Evolutionary conservation across 1,140 invertebrate genomes (phyloP).

Genomic region (Drosophila rufa): DNA sequence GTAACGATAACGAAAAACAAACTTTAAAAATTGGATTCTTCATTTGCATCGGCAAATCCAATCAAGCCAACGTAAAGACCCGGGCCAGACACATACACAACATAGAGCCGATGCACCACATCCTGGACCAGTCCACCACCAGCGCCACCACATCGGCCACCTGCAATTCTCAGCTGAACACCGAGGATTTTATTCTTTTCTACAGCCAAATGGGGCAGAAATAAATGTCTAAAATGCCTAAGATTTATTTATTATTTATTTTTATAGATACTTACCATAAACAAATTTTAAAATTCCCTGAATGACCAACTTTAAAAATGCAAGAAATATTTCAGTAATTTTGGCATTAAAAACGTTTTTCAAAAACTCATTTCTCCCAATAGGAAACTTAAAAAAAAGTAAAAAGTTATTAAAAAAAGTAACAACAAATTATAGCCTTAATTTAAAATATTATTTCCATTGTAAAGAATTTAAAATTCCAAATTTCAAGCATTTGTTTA

Average conservation of each 20-base stretch:
- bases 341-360: too few species aligned
- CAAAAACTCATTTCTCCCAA: too few species aligned
- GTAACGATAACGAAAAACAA: constrained; percentile 85
- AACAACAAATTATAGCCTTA: too few species aligned
- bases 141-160: constrained; percentile 16
- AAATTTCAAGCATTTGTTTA: neutral
- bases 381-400: too few species aligned
- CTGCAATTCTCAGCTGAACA: constrained; percentile 28
- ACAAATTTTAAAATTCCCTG: too few species aligned
- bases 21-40: constrained; percentile 85
- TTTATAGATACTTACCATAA: neutral
- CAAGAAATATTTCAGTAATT: too few species aligned
- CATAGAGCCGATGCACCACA: constrained; percentile 68
- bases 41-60: constrained; percentile 85
- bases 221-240: neutral
- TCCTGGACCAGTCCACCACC: constrained; percentile 17
- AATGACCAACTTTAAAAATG: too few species aligned
- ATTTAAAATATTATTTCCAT: too few species aligned
- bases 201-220: neutral
- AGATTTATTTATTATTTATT: neutral
- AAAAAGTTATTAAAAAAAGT: too few species aligned
- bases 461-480: neutral
- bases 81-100: constrained; percentile 78
- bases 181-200: neutral
- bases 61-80: constrained; percentile 84